These are phyloP conservation scores for Spisula subtruncata DNA, from an alignment of 2,888 invertebrate genomes.

Conservation along the genomic window DNA sequence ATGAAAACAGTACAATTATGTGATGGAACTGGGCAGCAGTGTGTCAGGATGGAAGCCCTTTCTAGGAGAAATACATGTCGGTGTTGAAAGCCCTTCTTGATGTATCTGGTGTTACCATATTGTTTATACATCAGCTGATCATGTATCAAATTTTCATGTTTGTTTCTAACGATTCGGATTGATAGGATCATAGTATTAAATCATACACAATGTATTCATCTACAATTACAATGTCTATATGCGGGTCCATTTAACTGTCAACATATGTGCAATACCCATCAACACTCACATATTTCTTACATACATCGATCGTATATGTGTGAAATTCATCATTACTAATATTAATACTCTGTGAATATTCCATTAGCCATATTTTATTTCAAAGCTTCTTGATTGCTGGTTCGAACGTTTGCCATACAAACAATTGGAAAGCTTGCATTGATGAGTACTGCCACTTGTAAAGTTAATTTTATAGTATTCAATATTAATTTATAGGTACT, in stretches of 20 bases:
- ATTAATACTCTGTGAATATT: background rate
- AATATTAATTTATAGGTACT: too few species aligned
- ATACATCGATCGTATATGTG: background rate
- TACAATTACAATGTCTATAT: conserved; percentile 6
- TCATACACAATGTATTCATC: background rate
- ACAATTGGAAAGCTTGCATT: too few species aligned
- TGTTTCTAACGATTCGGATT: background rate
- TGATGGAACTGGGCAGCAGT: too few species aligned
- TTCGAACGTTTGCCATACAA: too few species aligned
- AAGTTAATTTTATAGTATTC: too few species aligned
- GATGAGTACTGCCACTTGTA: too few species aligned
- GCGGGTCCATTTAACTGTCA: conserved; percentile 15
- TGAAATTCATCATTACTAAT: background rate
- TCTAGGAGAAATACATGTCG: background rate
- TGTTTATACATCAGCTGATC: background rate
- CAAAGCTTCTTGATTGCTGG: too few species aligned
- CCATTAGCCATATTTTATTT: background rate
- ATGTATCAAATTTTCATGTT: background rate
- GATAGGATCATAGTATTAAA: background rate
- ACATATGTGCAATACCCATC: conserved; percentile 25
- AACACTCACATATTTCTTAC: background rate
- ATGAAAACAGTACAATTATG: too few species aligned
- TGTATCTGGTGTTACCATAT: too few species aligned
- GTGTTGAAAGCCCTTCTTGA: background rate
- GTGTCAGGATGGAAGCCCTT: too few species aligned